A percentile compares a stretch with the other conserved stretches of the same genome.
phyloP scores from a whole-genome alignment of 2,888 invertebrate species.

The Itoplectis maculator region DNA sequence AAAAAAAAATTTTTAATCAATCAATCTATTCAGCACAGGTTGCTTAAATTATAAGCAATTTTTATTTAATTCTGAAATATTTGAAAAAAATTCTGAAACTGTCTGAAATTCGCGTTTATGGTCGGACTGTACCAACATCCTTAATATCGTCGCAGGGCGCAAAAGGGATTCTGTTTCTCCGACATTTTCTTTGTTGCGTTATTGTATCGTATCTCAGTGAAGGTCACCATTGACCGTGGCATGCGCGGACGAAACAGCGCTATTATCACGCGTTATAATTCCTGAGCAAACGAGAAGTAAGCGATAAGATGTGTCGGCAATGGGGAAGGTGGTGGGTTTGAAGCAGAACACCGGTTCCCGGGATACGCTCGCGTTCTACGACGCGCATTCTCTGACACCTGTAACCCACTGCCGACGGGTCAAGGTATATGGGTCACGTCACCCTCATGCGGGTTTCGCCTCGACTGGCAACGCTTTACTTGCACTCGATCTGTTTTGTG shows the following conservation, averaged over 20 bases:
- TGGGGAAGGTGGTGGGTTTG: neutral
- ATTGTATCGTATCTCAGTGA: neutral
- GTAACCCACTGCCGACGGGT: constrained; percentile 80
- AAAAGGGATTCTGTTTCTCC: neutral
- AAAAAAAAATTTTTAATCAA: no score
- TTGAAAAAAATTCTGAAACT: no score
- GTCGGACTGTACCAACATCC: no score
- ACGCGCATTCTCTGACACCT: constrained; percentile 72
- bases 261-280: constrained; percentile 40
- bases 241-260: neutral
- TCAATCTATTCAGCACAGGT: no score
- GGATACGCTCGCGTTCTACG: constrained; percentile 48
- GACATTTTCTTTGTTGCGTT: neutral
- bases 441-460: constrained; percentile 83
- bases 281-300: constrained; percentile 16
- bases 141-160: no score
- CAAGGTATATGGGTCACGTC: constrained; percentile 83
- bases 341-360: constrained; percentile 11
- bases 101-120: no score
- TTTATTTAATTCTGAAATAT: no score
- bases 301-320: neutral
- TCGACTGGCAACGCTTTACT: constrained; percentile 53
- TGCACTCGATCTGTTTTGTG: constrained; percentile 63
- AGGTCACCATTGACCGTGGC: constrained; percentile 30
- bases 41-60: no score